These are phyloP conservation scores for Saccostrea glomerata DNA, from an alignment of 1,140 invertebrate species.

Conservation along the genomic window DNA sequence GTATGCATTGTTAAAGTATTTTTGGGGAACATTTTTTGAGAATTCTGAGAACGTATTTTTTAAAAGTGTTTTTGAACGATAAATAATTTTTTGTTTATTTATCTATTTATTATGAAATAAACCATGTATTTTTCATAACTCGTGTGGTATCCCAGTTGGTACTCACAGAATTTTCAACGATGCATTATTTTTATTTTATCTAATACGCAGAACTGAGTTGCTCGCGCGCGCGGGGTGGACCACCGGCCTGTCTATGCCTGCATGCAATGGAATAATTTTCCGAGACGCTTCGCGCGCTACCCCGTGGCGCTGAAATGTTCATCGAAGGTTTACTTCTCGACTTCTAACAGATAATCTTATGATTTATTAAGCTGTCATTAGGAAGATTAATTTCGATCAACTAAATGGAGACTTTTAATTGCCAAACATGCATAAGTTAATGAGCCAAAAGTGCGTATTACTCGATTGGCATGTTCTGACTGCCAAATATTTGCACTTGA, in stretches of 20 bases:
- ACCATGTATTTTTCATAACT: no score
- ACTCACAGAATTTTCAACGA: no score
- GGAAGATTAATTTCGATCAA: constrained; percentile 34
- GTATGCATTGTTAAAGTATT: no score
- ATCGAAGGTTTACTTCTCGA: constrained; percentile 13
- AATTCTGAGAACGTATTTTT: no score
- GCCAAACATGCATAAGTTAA: neutral
- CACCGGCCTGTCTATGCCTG: neutral
- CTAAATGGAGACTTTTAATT: constrained; percentile 3
- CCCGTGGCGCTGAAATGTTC: constrained; percentile 4
- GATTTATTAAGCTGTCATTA: constrained; percentile 28
- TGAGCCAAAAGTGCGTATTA: constrained; percentile 3
- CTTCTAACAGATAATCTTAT: constrained; percentile 26
- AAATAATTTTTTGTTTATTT: no score
- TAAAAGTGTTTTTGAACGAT: no score
- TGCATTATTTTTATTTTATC: no score
- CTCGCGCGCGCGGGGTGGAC: neutral
- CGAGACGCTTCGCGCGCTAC: neutral
- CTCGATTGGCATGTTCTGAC: neutral
- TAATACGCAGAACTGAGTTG: neutral
- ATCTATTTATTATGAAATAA: no score
- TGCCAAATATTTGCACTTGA: constrained; percentile 8
- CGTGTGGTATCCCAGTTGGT: no score
- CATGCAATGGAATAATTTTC: neutral
- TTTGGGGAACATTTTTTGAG: no score